These are phyloP conservation scores for Andrena chrysosceles DNA, from an alignment of 2,888 invertebrate species.

Conservation along the genomic window DNA sequence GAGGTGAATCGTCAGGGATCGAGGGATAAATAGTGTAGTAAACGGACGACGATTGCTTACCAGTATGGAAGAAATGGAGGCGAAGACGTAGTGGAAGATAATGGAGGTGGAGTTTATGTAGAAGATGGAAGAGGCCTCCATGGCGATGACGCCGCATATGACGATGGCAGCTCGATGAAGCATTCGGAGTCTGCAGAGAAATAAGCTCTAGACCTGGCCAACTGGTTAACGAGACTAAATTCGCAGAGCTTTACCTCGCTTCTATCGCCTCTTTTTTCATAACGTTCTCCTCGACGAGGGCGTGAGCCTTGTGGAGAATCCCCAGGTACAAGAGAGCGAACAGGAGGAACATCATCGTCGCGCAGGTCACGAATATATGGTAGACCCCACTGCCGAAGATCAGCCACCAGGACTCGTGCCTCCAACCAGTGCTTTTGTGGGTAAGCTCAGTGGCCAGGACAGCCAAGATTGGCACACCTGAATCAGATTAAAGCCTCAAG, in stretches of 20 bases:
- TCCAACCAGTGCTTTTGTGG: constrained; percentile 88
- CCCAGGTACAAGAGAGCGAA: constrained; percentile 90
- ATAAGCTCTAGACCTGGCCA: constrained; percentile 9
- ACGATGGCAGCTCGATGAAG: constrained; percentile 88
- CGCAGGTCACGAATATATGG: constrained; percentile 89
- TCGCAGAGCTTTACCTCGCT: constrained; percentile 75
- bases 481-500: neutral
- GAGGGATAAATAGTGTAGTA: neutral
- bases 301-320: constrained; percentile 85
- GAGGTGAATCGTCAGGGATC: neutral
- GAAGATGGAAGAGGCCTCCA: constrained; percentile 88
- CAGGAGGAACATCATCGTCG: constrained; percentile 89
- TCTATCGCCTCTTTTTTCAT: constrained; percentile 82
- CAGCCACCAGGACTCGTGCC: constrained; percentile 89
- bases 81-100: constrained; percentile 88
- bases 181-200: constrained; percentile 86
- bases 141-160: constrained; percentile 87
- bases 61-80: constrained; percentile 86
- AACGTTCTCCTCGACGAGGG: constrained; percentile 79
- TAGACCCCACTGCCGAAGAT: constrained; percentile 87
- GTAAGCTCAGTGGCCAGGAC: constrained; percentile 89
- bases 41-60: constrained; percentile 84
- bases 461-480: constrained; percentile 89
- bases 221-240: neutral
- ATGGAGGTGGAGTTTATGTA: constrained; percentile 88